phyloP scores from a whole-genome alignment of 2,888 invertebrate genomes.

The Mystacides longicornis region DNA sequence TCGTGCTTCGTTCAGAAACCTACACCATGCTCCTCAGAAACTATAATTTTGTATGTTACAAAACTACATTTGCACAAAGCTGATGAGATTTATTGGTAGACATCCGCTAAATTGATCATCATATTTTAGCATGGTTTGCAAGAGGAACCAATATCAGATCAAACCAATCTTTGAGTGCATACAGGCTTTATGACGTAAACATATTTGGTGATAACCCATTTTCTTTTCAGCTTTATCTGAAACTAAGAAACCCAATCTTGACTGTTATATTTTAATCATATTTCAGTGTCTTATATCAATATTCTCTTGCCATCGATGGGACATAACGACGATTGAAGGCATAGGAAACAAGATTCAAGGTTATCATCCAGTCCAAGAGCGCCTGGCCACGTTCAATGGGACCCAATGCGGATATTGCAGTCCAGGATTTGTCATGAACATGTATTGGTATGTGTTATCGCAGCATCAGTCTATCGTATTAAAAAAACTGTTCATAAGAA shows the following conservation, averaged over 20 bases:
- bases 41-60: too few species aligned
- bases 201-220: too few species aligned
- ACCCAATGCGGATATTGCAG: slow-evolving; percentile 71
- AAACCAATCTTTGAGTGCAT: not conserved
- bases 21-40: too few species aligned
- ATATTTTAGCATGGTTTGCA: too few species aligned
- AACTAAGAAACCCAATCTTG: too few species aligned
- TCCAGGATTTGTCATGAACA: slow-evolving; percentile 71
- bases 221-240: too few species aligned
- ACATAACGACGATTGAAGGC: slow-evolving; percentile 64
- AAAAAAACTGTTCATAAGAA: not conserved
- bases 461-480: not conserved
- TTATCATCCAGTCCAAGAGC: slow-evolving; percentile 60
- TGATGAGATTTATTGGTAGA: too few species aligned
- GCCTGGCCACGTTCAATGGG: slow-evolving; percentile 58
- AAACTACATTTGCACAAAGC: too few species aligned
- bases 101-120: too few species aligned
- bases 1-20: too few species aligned
- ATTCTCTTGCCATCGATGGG: slow-evolving; percentile 58
- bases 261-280: too few species aligned
- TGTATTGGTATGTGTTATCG: slow-evolving; percentile 49
- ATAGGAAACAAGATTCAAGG: slow-evolving; percentile 57
- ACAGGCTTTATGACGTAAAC: not conserved
- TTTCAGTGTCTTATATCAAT: slow-evolving; percentile 57
- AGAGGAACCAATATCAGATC: too few species aligned